Base-by-base conservation (phyloP, 2,888 invertebrate species). In the Branchinecta sandiegonensis region DNA sequence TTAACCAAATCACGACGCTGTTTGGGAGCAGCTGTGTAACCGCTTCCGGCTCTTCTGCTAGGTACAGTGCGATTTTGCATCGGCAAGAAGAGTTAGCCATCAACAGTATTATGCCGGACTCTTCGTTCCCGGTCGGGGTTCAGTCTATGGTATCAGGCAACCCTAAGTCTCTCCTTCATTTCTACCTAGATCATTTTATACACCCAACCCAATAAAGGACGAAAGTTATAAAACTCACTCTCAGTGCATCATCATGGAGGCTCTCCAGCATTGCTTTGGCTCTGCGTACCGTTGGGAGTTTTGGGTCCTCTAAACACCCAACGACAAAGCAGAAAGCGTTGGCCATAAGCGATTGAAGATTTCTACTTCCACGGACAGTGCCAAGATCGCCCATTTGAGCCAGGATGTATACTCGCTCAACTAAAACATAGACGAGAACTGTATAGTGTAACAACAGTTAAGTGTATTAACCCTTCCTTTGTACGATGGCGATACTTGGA, bases 251-350 rank as follows among this genome's bases (percentile, higher is more conserved):
- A 75, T 92, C 90, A 76, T 94, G 94, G 74, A 97, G 86, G 14
- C 94, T 94, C 73, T 95, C 94, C 69, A 96, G 83, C 78, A 92
- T 93, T 4, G 95, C 82, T 1, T 92, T 90, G 6, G 95, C 88
- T 73, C 94, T 83, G 78, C 97, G 96, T 1, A 96, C 94, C 4
- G 99, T 95, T 73, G 93, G 88, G 14, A 95, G 89, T 79, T 92
- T 94, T 71, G 87, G 86, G 78, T 99, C 99, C 79, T 96, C 94
- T 85, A 97, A 89, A 74, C 94, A 90, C 68, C 92, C 91, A 73
- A 99, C 90, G 69, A 97, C 83, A 78, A 95, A 94, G 79, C 94
- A 96, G 82, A 97, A 96, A 1, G 95, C 93, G 73, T 95, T 95
- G 8, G 97, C 93, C 74, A 99, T 79, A 0, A 94, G 90, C 0